Evolutionary conservation across 30 jellyfish, hydroid and myxozoan species (phyloP).

Genomic region (Aurelia sp.): DNA sequence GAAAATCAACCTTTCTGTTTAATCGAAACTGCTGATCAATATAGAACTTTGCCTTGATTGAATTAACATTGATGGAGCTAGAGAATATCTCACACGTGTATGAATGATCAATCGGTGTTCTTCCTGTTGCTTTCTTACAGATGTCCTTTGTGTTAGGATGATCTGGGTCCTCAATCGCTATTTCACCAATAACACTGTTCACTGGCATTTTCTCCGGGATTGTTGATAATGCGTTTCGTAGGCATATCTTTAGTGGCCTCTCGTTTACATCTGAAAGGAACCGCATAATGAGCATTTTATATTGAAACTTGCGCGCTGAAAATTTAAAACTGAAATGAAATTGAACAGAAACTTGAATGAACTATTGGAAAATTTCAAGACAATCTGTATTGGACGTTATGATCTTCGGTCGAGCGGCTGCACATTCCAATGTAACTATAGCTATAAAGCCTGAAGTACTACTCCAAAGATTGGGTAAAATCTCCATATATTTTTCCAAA

Average conservation of each 20-base stretch:
- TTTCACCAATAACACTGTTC: conserved; percentile 52
- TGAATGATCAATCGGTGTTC: conserved; percentile 1
- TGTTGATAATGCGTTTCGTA: conserved; percentile 15
- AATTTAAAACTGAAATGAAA: too few species aligned
- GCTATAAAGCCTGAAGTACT: too few species aligned
- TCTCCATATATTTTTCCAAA: too few species aligned
- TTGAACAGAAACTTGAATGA: too few species aligned
- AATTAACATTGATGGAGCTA: conserved; percentile 1
- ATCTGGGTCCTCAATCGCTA: conserved; percentile 77
- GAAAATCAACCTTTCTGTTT: conserved; percentile 46
- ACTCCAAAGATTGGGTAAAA: too few species aligned
- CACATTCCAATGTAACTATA: too few species aligned
- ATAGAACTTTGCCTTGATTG: conserved; percentile 37
- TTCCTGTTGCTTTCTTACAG: conserved; percentile 18
- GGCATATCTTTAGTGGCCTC: conserved; percentile 61
- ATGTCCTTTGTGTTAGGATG: conserved; percentile 58
- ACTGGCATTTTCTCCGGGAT: conserved; percentile 57
- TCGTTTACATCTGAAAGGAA: conserved; percentile 69
- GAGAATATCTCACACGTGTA: conserved; percentile 51
- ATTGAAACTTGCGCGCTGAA: too few species aligned
- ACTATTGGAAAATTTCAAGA: background rate
- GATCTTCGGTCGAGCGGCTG: too few species aligned
- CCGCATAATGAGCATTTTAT: too few species aligned
- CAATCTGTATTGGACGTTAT: too few species aligned
- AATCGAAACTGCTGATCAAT: conserved; percentile 35